Conservation (phyloP, 2,888 invertebrate genomes). For the Brassicogethes aeneus region DNA sequence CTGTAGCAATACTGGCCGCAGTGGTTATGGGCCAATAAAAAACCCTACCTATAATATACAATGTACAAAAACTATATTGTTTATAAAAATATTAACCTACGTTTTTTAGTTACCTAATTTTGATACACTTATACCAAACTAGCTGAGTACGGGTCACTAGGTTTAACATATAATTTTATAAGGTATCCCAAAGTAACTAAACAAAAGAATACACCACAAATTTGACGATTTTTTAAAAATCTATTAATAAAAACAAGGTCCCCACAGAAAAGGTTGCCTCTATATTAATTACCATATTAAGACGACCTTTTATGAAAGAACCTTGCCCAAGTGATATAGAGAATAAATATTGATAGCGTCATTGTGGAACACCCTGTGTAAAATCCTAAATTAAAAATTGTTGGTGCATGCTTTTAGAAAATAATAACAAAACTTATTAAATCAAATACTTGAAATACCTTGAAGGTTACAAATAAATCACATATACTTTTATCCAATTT, state of each 20-base stretch:
- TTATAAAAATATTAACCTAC: slow-evolving; percentile 39
- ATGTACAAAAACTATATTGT: slow-evolving; percentile 41
- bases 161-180: neutral
- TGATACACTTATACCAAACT: slow-evolving; percentile 19
- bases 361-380: no score
- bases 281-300: no score
- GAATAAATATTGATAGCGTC: no score
- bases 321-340: no score
- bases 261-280: no score
- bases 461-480: neutral
- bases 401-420: no score
- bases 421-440: no score
- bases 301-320: no score
- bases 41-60: slow-evolving; percentile 36
- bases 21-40: slow-evolving; percentile 10
- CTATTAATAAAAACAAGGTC: no score
- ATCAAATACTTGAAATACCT: neutral
- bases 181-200: neutral
- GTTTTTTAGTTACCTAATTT: slow-evolving; percentile 20
- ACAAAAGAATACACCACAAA: neutral
- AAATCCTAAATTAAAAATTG: no score
- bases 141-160: slow-evolving; percentile 14
- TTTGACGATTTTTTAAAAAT: no score
- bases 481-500: slow-evolving; percentile 1
- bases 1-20: slow-evolving; percentile 7